Percentiles rank a stretch among this genome's conserved stretches.
Evolutionary conservation across 2,888 invertebrate species (phyloP).

Genomic region (Zygaena filipendulae): DNA sequence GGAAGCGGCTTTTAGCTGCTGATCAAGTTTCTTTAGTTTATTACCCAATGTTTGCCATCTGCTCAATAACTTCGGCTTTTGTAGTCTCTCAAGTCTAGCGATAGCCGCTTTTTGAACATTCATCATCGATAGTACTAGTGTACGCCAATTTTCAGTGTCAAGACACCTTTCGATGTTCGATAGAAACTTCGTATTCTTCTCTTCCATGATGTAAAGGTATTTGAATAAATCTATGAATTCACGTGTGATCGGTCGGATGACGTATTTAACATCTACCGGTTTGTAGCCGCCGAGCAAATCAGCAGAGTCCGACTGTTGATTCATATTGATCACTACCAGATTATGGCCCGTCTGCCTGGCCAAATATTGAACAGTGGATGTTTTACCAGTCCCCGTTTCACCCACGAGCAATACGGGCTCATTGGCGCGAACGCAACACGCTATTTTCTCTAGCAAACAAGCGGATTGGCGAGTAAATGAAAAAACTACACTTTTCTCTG

Average conservation of each 20-base stretch:
- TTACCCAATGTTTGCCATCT: conserved; percentile 74
- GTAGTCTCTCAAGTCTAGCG: conserved; percentile 44
- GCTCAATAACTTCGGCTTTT: conserved; percentile 32
- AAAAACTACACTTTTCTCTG: conserved; percentile 68
- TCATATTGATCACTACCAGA: conserved; percentile 96
- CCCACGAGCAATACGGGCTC: conserved; percentile 96
- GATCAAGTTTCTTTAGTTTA: conserved; percentile 76
- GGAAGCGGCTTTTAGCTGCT: conserved; percentile 77
- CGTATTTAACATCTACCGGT: conserved; percentile 89
- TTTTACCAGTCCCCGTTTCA: conserved; percentile 99
- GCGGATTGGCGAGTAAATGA: conserved; percentile 86
- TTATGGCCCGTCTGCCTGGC: conserved; percentile 86
- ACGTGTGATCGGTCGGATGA: conserved; percentile 82
- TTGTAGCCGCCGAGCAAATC: conserved; percentile 98
- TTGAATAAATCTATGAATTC: conserved; percentile 88
- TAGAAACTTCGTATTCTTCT: conserved; percentile 86
- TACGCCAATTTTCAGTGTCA: conserved; percentile 76
- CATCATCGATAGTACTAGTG: conserved; percentile 79
- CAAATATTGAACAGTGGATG: conserved; percentile 92
- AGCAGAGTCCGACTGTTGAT: conserved; percentile 97
- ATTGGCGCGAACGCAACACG: conserved; percentile 81
- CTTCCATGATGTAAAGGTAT: conserved; percentile 78
- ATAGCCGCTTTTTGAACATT: conserved; percentile 78
- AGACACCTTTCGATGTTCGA: conserved; percentile 82
- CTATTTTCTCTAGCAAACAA: conserved; percentile 87